Base-by-base conservation (phyloP, 2,113 vertebrate genomes). In the Corythaixoides concolor region DNA sequence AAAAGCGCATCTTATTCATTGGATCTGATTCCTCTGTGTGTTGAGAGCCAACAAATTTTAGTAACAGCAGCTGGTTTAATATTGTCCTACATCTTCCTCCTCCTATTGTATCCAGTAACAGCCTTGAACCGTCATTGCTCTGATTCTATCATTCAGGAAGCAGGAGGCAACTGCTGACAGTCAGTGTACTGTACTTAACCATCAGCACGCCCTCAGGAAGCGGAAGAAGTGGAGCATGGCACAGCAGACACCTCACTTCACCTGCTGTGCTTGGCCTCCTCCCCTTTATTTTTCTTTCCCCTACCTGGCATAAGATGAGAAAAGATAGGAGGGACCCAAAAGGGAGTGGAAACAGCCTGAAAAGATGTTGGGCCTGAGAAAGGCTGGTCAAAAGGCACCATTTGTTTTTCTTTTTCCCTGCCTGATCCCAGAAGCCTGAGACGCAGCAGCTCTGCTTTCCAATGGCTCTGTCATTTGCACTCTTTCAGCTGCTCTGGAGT, bases 121-220 rank as follows among this genome's bases (percentile, higher is more conserved):
- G 88, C 95, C 93, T 91, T 95, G 96, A 96, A 94, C 88, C 0
- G 6, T 77, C 88, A 43, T 15, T 73, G 79, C 88, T 91, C 92
- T 64, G 77, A 78, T 91, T 91, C 91, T 94, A 41, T 93, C 78
- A 28, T 41, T 91, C 95, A 93, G 93, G 95, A 97, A 96, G 91
- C 90, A 94, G 91, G 45, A 95, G 89, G 93, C 63, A 79, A 62
- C 53, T 88, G 95, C 95, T 95, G 78, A 79, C 81, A 69, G 81
- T 17, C 91, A 18, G 62, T 19, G 74, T 77, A 66, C 91, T 89
- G 70, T 47, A 37, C 75, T 85, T 66, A 33, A 59, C 80, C 73
- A 62, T 45, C 91, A 92, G 91, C 89, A 86, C 35, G 1, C 28
- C 84, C 77, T 89, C 66, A 58, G 91, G 91, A 87, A 90, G 81